Conservation (phyloP, 2,797 vertebrate genomes). For the Rhadinocentrus ornatus region DNA sequence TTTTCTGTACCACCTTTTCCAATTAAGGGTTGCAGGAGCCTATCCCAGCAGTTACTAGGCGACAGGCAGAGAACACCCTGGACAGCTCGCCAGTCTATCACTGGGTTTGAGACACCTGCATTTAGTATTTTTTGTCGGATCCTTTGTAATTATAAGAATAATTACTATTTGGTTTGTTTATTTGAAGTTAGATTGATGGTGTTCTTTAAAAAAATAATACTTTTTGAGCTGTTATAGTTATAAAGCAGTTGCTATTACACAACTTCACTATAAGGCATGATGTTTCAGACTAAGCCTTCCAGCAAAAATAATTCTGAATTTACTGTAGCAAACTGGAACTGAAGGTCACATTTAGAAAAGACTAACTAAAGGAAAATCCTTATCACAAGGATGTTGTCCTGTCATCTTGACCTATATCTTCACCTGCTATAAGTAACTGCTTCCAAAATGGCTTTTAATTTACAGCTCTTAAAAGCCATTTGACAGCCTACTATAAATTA, state of each 20-base stretch:
- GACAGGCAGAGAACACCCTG: no score
- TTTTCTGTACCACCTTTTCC: not conserved
- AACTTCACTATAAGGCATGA: not conserved
- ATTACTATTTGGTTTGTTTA: no score
- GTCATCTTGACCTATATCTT: constrained; percentile 37
- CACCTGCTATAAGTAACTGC: constrained; percentile 27
- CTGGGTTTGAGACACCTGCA: no score
- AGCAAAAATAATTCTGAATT: not conserved
- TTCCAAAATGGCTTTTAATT: constrained; percentile 58
- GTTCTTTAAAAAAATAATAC: not conserved
- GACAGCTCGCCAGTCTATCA: no score
- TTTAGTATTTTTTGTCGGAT: no score
- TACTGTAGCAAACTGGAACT: no score
- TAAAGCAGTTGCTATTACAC: not conserved
- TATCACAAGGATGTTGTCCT: constrained; percentile 20
- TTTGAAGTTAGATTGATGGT: no score
- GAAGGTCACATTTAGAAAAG: constrained; percentile 1
- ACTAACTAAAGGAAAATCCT: constrained; percentile 7
- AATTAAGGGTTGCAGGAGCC: no score
- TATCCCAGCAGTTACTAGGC: no score
- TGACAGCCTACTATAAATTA: constrained; percentile 59
- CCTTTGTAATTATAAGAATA: no score
- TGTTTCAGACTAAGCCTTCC: not conserved
- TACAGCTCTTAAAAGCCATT: constrained; percentile 68
- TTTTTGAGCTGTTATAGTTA: constrained; percentile 6